Base-by-base conservation (phyloP, 2,113 vertebrate genomes). In the Taurulus bubalis region DNA sequence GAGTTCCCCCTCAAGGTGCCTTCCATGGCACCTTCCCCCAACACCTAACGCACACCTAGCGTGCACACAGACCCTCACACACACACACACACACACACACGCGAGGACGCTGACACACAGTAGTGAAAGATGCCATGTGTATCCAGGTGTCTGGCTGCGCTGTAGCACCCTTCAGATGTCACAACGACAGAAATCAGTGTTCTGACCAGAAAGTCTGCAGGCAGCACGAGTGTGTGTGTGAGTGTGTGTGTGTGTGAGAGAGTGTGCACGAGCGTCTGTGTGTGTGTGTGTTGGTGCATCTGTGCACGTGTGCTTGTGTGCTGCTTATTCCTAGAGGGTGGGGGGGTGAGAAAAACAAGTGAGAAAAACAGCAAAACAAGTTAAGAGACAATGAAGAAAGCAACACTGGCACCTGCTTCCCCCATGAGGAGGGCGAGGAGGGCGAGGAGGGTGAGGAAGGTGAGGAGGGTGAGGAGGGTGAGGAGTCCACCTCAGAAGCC, bases 121-220 rank as follows among this genome's bases (percentile, higher is more conserved):
- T 90, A 84, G 90, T 88, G 90, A 89, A 86, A 74, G 90, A 78
- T 94, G 92, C 92, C 94, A 94, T 92, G 93, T 93, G 91, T 92
- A 86, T 94, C 93, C 94, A 95, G 93, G 93, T 95, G 94, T 94
- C 92, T 94, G 91, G 92, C 91, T 90, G 83, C 80, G 91, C 87
- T 84, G 91, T 77, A 90, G 89, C 86, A 82, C 89, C 87, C 92
- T 93, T 94, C 93, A 94, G 84, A 93, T 94, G 93, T 94, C 93
- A 95, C 90, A 90, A 91, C 80, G 72, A 88, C 87, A 84, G 75
- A 93, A 94, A 94, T 92, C 92, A 93, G 77, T 87, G 87, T 82
- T 90, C 80, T 88, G 90, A 92, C 84, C 84, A 92, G 85, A 91
- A 85, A 87, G 91, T 92, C 92, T 92, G 84, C 83, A 85, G 87